These are phyloP conservation scores for Cosmia pyralina DNA, from an alignment of 2,888 invertebrate species.

Conservation along the genomic window DNA sequence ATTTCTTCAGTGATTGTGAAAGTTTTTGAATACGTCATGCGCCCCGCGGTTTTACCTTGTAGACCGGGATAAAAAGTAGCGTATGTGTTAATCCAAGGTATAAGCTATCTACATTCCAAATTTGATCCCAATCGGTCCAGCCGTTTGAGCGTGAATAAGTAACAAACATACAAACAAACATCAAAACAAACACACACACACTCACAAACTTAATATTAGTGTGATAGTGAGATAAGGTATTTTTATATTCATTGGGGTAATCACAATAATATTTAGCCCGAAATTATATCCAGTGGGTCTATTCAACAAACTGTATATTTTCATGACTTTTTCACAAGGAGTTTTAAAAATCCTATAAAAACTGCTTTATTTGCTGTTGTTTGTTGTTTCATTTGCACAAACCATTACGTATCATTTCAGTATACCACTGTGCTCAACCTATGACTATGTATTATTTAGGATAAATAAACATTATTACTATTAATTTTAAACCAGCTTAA, in stretches of 20 bases:
- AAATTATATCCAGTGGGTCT: background rate
- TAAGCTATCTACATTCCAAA: too few relatives aligned
- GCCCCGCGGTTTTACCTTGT: too few relatives aligned
- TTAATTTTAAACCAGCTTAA: background rate
- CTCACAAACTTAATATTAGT: too few relatives aligned
- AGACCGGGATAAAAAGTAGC: too few relatives aligned
- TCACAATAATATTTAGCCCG: background rate
- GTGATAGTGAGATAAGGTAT: too few relatives aligned
- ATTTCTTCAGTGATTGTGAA: constrained; percentile 8
- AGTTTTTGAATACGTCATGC: background rate
- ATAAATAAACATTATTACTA: background rate
- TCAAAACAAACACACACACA: too few relatives aligned
- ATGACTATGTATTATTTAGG: background rate
- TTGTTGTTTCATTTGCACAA: background rate
- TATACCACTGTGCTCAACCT: background rate
- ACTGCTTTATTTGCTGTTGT: background rate
- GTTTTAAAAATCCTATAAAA: background rate
- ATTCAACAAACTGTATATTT: background rate
- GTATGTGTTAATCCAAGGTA: too few relatives aligned
- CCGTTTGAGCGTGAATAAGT: too few relatives aligned
- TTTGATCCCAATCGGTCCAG: too few relatives aligned
- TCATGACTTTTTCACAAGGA: background rate
- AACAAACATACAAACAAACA: too few relatives aligned
- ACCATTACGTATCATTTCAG: background rate
- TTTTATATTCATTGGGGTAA: background rate